These are phyloP conservation scores for Coenonympha glycerion DNA, from an alignment of 2,888 invertebrate species.

Conservation along the genomic window DNA sequence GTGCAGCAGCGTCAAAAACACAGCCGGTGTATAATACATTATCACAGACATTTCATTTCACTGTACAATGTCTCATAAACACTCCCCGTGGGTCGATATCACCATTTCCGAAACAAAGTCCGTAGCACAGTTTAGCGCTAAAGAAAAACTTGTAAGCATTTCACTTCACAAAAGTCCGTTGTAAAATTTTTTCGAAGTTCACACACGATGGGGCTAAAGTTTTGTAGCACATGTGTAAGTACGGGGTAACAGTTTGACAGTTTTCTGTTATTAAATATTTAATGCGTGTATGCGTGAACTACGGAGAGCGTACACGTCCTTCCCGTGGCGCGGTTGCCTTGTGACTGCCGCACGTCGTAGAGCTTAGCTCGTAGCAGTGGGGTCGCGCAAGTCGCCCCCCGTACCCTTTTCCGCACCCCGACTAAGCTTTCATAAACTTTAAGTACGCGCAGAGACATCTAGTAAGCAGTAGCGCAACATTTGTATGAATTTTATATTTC, in stretches of 20 bases:
- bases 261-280: slow-evolving; percentile 66
- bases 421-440: slow-evolving; percentile 43
- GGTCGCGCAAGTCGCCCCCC: slow-evolving; percentile 60
- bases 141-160: slow-evolving; percentile 70
- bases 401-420: slow-evolving; percentile 43
- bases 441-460: slow-evolving; percentile 50
- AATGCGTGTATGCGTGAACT: slow-evolving; percentile 59
- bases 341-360: slow-evolving; percentile 64
- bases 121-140: slow-evolving; percentile 58
- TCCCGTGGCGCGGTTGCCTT: slow-evolving; percentile 60
- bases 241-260: slow-evolving; percentile 44
- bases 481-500: neutral
- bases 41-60: slow-evolving; percentile 75
- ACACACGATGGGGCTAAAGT: slow-evolving; percentile 32
- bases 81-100: slow-evolving; percentile 75
- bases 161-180: slow-evolving; percentile 66
- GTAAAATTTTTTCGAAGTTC: slow-evolving; percentile 37
- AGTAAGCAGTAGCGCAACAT: slow-evolving; percentile 37
- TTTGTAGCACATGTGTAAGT: slow-evolving; percentile 48
- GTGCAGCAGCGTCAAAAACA: slow-evolving; percentile 74
- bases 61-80: slow-evolving; percentile 72
- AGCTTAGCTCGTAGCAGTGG: slow-evolving; percentile 63
- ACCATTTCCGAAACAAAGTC: slow-evolving; percentile 76
- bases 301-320: slow-evolving; percentile 53
- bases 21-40: slow-evolving; percentile 64